A percentile compares a stretch with the other conserved stretches of the same genome.
These are phyloP conservation scores for Microctonus brassicae DNA, from an alignment of 2,888 invertebrate species.

Conservation along the genomic window DNA sequence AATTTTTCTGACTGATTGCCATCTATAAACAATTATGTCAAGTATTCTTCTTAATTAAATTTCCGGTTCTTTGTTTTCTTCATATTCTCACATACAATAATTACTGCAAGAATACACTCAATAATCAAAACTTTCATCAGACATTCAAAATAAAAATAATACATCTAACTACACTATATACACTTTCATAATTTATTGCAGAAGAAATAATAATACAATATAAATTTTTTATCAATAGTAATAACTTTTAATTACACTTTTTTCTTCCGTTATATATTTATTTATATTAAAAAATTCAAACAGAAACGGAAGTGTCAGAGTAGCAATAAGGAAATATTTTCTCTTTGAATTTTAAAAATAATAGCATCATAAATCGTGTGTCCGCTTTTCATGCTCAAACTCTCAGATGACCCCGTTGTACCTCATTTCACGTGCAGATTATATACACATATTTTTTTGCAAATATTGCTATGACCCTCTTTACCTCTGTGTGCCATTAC, in stretches of 20 bases:
- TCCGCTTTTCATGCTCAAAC: neutral
- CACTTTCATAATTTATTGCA: too few species aligned
- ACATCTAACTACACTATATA: too few species aligned
- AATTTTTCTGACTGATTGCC: neutral
- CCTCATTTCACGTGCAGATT: conserved; percentile 3
- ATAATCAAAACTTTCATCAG: too few species aligned
- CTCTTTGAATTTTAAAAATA: conserved; percentile 3
- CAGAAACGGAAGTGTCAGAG: neutral
- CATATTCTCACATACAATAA: too few species aligned
- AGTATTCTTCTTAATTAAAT: neutral
- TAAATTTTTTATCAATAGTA: too few species aligned
- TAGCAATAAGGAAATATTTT: neutral
- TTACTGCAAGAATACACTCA: too few species aligned
- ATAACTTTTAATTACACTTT: too few species aligned
- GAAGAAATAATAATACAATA: too few species aligned
- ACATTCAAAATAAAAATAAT: too few species aligned
- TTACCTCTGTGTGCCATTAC: conserved; percentile 48
- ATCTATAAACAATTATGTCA: too few species aligned
- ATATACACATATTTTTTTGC: conserved; percentile 4
- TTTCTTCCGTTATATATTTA: too few species aligned
- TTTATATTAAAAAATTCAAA: neutral
- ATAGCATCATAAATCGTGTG: neutral
- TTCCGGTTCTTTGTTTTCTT: neutral
- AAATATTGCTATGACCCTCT: conserved; percentile 50
- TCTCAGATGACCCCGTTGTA: conserved; percentile 18